Percentiles rank a stretch among this genome's conserved stretches.
These are phyloP conservation scores for Nerophis ophidion DNA, from an alignment of 2,113 vertebrate species.

Conservation along the genomic window DNA sequence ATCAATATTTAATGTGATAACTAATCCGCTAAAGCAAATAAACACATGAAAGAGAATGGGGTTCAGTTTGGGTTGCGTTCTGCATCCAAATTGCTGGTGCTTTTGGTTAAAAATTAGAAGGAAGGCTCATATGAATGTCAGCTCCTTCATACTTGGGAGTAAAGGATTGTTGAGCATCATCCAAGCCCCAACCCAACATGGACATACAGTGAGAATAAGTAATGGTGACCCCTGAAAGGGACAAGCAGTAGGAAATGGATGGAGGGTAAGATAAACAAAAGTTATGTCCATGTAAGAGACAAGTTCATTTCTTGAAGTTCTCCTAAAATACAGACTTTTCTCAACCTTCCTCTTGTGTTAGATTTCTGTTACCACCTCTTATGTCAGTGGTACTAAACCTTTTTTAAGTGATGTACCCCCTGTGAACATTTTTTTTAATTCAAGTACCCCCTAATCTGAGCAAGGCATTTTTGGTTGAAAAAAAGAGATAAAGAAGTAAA, in stretches of 20 bases:
- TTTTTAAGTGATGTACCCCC: too few species aligned
- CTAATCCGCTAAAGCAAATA: background rate
- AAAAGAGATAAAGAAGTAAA: too few species aligned
- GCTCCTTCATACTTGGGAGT: conserved; percentile 31
- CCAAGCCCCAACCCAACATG: background rate
- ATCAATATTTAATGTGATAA: background rate
- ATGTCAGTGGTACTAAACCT: too few species aligned
- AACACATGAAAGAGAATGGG: conserved; percentile 7
- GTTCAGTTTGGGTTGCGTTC: conserved; percentile 3
- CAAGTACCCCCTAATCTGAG: too few species aligned
- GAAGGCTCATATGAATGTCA: conserved; percentile 45
- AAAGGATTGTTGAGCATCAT: conserved; percentile 8
- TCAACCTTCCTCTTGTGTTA: too few species aligned
- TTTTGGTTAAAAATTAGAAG: conserved; percentile 50
- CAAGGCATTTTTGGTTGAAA: too few species aligned
- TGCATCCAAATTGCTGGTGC: conserved; percentile 23
- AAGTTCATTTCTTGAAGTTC: conserved; percentile 1
- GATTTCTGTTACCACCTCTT: too few species aligned
- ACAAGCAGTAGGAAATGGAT: too few species aligned
- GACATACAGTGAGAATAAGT: too few species aligned
- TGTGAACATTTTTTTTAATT: too few species aligned
- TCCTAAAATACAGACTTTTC: conserved; percentile 7
- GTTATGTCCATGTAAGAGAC: background rate
- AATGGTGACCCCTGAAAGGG: too few species aligned
- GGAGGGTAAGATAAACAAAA: background rate